Base-by-base conservation (phyloP, 2,888 invertebrate genomes). In the Drosophila pullipes region DNA sequence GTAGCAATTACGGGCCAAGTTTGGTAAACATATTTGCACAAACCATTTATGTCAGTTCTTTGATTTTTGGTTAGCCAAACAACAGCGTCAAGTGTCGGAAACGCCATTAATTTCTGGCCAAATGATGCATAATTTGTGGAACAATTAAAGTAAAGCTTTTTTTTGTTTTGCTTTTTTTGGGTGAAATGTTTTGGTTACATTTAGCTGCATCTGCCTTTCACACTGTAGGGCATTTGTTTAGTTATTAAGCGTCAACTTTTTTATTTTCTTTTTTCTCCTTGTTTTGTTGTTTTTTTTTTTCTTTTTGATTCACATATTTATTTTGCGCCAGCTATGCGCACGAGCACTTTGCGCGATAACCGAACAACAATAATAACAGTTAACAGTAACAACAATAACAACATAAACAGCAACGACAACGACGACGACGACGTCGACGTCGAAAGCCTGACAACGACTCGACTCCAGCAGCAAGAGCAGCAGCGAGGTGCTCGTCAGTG, bases 301-400 rank as follows among this genome's bases (percentile, higher is more conserved):
- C 16, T 47, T 47, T 47, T 25, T 47, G 25, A 67, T 57, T 57
- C 67, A 74, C 55, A 61, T 82, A 69, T 81, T 76, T 82, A 76
- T 83, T 85, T 88, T 82, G 85, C 76, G 72, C 72, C 77, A 77
- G 80, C 79, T 70, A 76, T 71, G 87, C 86, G 81, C 86, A 84
- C 89, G 86, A 85, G 85, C 86, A 84, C 71, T 80, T 81, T 78
- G 73, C 80, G 86, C 89, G 85, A 85, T 85, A 85, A 85, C 79
- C 72, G 75, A 72, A 41, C 44, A 58, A 44, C 64, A 68, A 69
- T 59, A 69, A 39, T 52, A 44, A 58, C 53, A 39, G 31, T 53
- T 47, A 60, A 39, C 52, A 65, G 25, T 62, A 67, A 49, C 53
- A 28, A 58, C 63, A 64, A 30, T 64, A 63, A 58, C 55, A 50